These are phyloP conservation scores for Phorcus lineatus DNA, from an alignment of 2,888 invertebrate genomes.

Conservation along the genomic window DNA sequence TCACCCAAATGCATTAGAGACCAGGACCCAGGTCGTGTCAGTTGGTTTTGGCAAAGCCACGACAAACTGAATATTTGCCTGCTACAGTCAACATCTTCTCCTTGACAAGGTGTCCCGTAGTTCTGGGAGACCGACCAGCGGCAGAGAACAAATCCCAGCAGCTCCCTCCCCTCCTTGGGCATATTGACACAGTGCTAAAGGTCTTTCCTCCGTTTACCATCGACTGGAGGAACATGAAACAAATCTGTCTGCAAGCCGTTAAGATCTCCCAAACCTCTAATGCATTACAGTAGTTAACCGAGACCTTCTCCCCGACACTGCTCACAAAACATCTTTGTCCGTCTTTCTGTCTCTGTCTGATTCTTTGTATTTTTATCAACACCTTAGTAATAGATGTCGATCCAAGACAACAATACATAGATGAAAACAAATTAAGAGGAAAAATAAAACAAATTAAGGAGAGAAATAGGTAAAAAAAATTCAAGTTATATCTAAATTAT, in stretches of 20 bases:
- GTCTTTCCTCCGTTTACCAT: neutral
- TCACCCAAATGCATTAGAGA: conserved; percentile 16
- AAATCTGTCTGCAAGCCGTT: conserved; percentile 2
- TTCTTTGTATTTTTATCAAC: too few species aligned
- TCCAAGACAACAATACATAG: too few species aligned
- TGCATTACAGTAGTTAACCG: neutral
- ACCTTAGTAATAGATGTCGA: too few species aligned
- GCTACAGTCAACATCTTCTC: conserved; percentile 15
- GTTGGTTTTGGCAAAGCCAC: conserved; percentile 15
- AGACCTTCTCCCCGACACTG: neutral
- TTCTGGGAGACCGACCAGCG: neutral
- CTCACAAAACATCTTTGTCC: too few species aligned
- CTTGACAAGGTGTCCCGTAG: neutral
- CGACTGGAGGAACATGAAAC: neutral
- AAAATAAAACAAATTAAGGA: too few species aligned
- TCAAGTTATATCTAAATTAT: too few species aligned
- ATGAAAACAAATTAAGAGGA: too few species aligned
- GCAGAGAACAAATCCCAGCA: neutral
- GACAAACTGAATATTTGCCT: conserved; percentile 20
- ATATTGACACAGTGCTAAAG: conserved; percentile 20
- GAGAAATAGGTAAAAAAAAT: too few species aligned
- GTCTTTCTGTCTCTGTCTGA: too few species aligned
- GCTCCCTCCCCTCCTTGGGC: neutral
- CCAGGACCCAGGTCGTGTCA: neutral
- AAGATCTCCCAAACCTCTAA: neutral